Conservation (phyloP, 2,888 invertebrate species). For the Meteorus cinctellus region DNA sequence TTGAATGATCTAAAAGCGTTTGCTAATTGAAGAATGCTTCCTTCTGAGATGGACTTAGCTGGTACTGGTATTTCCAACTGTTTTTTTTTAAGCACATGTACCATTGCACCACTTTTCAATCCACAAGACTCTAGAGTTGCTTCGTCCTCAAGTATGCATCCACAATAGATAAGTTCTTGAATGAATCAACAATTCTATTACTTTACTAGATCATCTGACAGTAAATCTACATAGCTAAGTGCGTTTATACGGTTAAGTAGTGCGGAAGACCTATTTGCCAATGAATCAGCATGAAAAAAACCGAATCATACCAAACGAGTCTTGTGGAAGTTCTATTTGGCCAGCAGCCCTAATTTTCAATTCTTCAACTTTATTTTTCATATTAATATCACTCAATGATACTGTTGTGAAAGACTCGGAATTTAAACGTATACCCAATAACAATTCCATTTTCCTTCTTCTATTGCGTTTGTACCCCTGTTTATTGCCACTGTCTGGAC, state of each 20-base stretch:
- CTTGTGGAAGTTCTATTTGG: constrained; percentile 76
- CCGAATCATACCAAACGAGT: constrained; percentile 76
- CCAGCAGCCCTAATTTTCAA: constrained; percentile 78
- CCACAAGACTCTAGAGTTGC: constrained; percentile 80
- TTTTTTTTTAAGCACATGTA: constrained; percentile 75
- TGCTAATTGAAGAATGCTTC: constrained; percentile 78
- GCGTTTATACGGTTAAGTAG: constrained; percentile 8
- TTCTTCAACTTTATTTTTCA: constrained; percentile 78
- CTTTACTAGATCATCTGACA: constrained; percentile 19
- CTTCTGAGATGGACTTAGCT: constrained; percentile 76
- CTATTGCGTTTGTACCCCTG: too few relatives aligned
- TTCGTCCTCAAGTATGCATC: constrained; percentile 80
- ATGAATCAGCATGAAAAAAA: constrained; percentile 24
- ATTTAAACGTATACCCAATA: constrained; percentile 75
- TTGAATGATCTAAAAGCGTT: constrained; percentile 79
- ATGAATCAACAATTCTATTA: constrained; percentile 34
- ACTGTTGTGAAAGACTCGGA: constrained; percentile 75
- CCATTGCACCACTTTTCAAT: constrained; percentile 75
- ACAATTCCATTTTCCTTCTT: constrained; percentile 60
- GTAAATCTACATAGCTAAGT: neutral
- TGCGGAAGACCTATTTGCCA: constrained; percentile 11
- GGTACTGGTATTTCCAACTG: constrained; percentile 69
- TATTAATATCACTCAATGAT: constrained; percentile 77
- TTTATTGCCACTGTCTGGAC: too few relatives aligned
- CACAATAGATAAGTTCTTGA: constrained; percentile 82